Percentiles rank a stretch among this genome's conserved stretches.
Conservation (phyloP, 2,113 vertebrate species). For the Spea multiplicata region DNA sequence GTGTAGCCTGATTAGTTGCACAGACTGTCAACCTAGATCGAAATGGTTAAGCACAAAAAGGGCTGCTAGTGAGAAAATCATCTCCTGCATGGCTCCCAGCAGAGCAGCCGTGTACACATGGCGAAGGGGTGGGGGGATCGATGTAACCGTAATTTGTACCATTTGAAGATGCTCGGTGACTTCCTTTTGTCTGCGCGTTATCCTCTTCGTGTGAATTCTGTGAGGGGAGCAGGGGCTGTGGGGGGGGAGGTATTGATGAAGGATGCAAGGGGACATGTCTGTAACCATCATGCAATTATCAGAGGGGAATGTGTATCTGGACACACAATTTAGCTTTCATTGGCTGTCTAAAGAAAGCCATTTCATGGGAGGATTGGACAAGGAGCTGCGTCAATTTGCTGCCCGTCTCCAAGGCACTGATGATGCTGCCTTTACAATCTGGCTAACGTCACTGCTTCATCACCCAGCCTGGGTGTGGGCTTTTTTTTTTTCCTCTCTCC, state of each 20-base stretch:
- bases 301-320: slow-evolving; percentile 72
- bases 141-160: slow-evolving; percentile 56
- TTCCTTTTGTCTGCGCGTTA: slow-evolving; percentile 77
- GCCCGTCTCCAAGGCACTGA: slow-evolving; percentile 86
- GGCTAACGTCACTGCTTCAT: slow-evolving; percentile 89
- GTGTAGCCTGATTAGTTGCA: neutral
- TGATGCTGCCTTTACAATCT: slow-evolving; percentile 86
- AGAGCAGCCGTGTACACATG: slow-evolving; percentile 15
- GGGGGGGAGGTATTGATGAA: slow-evolving; percentile 42
- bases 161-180: slow-evolving; percentile 59
- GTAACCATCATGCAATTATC: slow-evolving; percentile 63
- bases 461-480: slow-evolving; percentile 89
- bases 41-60: slow-evolving; percentile 6
- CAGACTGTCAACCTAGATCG: neutral
- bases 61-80: slow-evolving; percentile 3
- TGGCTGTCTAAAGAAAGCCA: slow-evolving; percentile 74
- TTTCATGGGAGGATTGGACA: slow-evolving; percentile 79
- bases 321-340: slow-evolving; percentile 71
- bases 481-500: slow-evolving; percentile 62
- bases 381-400: slow-evolving; percentile 80
- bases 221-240: slow-evolving; percentile 54
- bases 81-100: neutral
- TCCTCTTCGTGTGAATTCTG: slow-evolving; percentile 68
- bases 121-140: slow-evolving; percentile 11
- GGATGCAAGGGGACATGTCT: slow-evolving; percentile 55